phyloP scores from a whole-genome alignment of 2,797 vertebrate species.

The Scyliorhinus canicula region DNA sequence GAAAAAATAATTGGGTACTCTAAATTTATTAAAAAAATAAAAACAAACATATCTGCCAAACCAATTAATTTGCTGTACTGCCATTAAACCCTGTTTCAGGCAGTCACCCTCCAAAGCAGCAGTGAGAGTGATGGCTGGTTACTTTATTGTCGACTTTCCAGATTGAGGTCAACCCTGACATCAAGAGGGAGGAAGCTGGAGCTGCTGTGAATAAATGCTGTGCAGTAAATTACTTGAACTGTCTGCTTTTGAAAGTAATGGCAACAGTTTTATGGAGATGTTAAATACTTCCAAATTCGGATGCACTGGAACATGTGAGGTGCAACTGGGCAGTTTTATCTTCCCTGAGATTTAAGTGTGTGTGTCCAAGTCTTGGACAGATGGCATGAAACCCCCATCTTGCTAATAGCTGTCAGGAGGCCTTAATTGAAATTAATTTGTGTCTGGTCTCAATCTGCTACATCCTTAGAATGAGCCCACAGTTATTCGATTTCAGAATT shows the following conservation, averaged over 20 bases:
- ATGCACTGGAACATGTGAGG: background rate
- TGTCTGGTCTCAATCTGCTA: slow-evolving; percentile 1
- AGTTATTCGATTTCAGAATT: background rate
- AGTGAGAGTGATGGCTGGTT: background rate
- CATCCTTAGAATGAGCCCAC: background rate
- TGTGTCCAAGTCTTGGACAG: background rate
- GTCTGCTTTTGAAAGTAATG: background rate
- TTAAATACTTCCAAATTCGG: background rate
- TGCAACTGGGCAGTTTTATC: background rate
- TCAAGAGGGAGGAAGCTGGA: background rate
- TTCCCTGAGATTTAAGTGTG: background rate
- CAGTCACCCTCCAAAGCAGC: background rate
- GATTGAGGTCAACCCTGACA: background rate
- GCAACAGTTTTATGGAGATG: background rate
- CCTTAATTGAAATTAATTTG: slow-evolving; percentile 18
- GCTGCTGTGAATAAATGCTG: background rate
- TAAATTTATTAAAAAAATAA: no score
- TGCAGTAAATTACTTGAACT: background rate
- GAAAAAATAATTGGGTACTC: no score
- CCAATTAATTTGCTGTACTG: background rate
- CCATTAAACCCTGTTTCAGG: background rate
- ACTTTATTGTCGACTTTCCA: background rate
- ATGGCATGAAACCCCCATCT: background rate
- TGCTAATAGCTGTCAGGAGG: slow-evolving; percentile 6
- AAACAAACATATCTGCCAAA: background rate